Conservation (phyloP, 2,113 vertebrate species). For the Oryzias woworae region DNA sequence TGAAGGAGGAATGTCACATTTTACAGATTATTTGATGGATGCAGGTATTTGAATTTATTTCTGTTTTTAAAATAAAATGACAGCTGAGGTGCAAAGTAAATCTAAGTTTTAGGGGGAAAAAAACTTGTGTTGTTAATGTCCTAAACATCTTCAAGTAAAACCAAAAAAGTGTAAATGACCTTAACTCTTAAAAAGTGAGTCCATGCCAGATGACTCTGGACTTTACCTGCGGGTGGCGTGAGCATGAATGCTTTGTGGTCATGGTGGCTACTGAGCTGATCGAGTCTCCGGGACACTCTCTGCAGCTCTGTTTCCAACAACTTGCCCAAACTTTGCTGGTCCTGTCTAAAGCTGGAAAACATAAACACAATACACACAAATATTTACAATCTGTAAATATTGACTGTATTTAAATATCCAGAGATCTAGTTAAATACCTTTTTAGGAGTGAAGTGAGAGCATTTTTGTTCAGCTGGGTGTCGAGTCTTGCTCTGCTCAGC, state of each 20-base stretch:
- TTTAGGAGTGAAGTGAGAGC: slow-evolving; percentile 59
- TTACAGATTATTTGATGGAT: too few species aligned
- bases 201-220: neutral
- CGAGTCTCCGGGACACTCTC: slow-evolving; percentile 62
- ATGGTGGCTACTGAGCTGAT: slow-evolving; percentile 50
- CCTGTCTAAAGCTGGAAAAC: slow-evolving; percentile 56
- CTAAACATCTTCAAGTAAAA: too few species aligned
- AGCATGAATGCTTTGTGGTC: slow-evolving; percentile 15
- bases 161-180: too few species aligned
- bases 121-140: too few species aligned
- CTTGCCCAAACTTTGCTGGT: slow-evolving; percentile 57
- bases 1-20: too few species aligned
- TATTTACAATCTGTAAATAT: neutral
- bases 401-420: neutral
- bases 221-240: slow-evolving; percentile 32
- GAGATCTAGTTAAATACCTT: slow-evolving; percentile 38
- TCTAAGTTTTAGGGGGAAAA: too few species aligned
- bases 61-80: too few species aligned
- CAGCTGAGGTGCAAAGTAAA: too few species aligned
- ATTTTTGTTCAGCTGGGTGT: slow-evolving; percentile 32
- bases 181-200: neutral
- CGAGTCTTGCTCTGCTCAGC: slow-evolving; percentile 55
- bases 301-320: slow-evolving; percentile 63
- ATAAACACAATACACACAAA: neutral
- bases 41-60: too few species aligned